Conservation (phyloP, 2,113 vertebrate genomes). For the Nesoenas mayeri region DNA sequence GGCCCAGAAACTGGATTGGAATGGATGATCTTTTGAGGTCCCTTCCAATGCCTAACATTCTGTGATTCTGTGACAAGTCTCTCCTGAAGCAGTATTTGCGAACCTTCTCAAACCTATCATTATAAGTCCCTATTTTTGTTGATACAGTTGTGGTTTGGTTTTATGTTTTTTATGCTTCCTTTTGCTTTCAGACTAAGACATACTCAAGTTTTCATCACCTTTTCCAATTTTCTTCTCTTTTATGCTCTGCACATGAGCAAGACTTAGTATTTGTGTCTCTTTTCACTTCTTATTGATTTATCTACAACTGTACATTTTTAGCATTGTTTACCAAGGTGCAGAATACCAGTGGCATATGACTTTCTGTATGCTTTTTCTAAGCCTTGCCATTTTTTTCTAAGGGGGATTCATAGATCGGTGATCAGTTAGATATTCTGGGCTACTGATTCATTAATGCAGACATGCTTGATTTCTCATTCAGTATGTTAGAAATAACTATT, state of each 20-base stretch:
- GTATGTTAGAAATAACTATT: not conserved
- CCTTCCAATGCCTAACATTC: too few species aligned
- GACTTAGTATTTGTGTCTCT: not conserved
- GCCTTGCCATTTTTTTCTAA: not conserved
- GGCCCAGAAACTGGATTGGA: not conserved
- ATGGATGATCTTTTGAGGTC: too few species aligned
- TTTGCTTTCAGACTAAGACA: not conserved
- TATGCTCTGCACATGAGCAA: not conserved
- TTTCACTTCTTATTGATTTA: not conserved
- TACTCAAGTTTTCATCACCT: not conserved
- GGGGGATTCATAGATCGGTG: not conserved
- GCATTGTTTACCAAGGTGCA: not conserved
- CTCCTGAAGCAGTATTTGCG: not conserved
- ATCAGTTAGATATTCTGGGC: not conserved
- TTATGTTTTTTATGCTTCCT: not conserved
- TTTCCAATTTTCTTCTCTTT: not conserved
- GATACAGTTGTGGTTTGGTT: not conserved
- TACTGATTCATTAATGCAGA: not conserved
- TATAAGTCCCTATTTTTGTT: not conserved
- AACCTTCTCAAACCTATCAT: not conserved
- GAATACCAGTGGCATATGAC: not conserved
- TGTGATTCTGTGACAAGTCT: not conserved
- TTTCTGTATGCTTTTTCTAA: not conserved
- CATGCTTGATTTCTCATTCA: not conserved
- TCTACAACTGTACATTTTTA: not conserved